phyloP scores from a whole-genome alignment of 2,888 invertebrate genomes.

The Metalampra italica region DNA sequence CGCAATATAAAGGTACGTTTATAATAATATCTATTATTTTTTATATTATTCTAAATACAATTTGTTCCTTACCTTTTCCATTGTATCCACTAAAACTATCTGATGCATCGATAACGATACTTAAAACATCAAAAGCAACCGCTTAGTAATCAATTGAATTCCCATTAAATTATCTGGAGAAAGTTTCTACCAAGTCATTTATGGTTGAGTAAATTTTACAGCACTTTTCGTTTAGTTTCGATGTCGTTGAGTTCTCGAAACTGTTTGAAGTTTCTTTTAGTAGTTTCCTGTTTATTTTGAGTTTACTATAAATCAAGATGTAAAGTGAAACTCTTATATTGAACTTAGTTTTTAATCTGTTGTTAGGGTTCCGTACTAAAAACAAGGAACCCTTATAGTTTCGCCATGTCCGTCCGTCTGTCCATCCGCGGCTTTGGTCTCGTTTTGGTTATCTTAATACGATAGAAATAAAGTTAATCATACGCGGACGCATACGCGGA shows the following conservation, averaged over 20 bases:
- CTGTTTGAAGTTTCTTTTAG: conserved; percentile 25
- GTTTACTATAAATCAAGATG: conserved; percentile 20
- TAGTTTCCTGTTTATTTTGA: conserved; percentile 29
- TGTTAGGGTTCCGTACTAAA: too few relatives aligned
- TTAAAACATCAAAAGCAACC: conserved; percentile 15
- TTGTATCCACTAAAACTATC: not conserved
- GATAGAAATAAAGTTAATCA: too few relatives aligned
- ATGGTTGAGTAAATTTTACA: conserved; percentile 20
- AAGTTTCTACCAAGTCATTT: conserved; percentile 15
- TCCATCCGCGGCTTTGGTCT: too few relatives aligned
- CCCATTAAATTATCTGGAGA: conserved; percentile 15
- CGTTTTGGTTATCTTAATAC: too few relatives aligned
- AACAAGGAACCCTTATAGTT: too few relatives aligned
- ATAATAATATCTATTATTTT: not conserved
- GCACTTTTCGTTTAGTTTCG: conserved; percentile 18
- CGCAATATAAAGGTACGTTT: too few relatives aligned
- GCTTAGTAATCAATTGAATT: conserved; percentile 12
- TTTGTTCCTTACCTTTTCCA: not conserved
- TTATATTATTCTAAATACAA: conserved; percentile 4
- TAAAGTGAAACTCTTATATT: conserved; percentile 2
- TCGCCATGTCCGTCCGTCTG: too few relatives aligned
- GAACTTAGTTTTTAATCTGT: too few relatives aligned
- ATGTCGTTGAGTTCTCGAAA: conserved; percentile 18
- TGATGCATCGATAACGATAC: not conserved
- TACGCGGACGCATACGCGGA: too few relatives aligned